phyloP scores from a whole-genome alignment of 30 jellyfish, hydroid and myxozoan species.

The Hydra vulgaris region DNA sequence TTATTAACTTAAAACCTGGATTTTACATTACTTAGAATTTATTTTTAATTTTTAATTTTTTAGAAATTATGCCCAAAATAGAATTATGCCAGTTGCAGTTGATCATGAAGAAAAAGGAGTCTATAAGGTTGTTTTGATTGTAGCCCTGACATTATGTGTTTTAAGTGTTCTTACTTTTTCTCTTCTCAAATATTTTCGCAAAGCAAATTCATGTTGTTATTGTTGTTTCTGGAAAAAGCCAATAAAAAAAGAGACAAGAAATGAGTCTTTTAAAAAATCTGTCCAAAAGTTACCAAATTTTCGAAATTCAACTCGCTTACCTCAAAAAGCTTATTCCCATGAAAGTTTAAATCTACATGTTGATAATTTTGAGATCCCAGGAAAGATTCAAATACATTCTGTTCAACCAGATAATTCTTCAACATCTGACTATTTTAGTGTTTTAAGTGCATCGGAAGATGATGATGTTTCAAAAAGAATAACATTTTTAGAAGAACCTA shows the following conservation, averaged over 20 bases:
- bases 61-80: no score
- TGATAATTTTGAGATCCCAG: slow-evolving; percentile 35
- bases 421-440: slow-evolving; percentile 27
- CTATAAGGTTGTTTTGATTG: background rate
- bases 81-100: background rate
- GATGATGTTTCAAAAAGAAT: background rate
- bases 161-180: background rate
- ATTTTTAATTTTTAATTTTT: no score
- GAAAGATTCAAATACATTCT: slow-evolving; percentile 9
- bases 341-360: slow-evolving; percentile 20
- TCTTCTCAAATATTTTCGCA: background rate
- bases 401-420: slow-evolving; percentile 35
- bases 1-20: no score
- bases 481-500: slow-evolving; percentile 13
- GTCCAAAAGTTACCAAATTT: background rate
- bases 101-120: background rate
- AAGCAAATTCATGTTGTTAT: background rate
- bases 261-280: background rate
- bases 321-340: no score
- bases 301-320: no score
- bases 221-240: background rate
- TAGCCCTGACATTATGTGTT: background rate
- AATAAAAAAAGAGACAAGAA: background rate
- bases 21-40: no score
- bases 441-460: slow-evolving; percentile 11